Conservation (phyloP, 2,113 vertebrate species). For the Hippocampus comes region DNA sequence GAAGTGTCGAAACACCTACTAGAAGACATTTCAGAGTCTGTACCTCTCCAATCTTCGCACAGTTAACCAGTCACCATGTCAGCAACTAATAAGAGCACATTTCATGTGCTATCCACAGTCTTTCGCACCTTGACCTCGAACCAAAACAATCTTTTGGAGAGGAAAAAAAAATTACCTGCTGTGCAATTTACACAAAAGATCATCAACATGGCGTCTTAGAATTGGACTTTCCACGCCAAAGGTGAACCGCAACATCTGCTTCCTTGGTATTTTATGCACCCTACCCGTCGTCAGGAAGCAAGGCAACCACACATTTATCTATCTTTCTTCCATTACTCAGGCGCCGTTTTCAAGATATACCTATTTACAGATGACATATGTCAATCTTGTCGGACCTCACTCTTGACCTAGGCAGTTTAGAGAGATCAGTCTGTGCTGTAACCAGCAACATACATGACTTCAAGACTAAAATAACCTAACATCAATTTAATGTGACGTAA, state of each 20-base stretch:
- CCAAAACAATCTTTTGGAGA: not conserved
- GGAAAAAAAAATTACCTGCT: not conserved
- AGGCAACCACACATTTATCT: slow-evolving; percentile 21
- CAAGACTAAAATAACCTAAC: not conserved
- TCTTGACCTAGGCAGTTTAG: not conserved
- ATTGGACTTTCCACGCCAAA: not conserved
- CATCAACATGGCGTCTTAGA: not conserved
- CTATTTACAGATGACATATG: not conserved
- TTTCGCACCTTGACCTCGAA: slow-evolving; percentile 1
- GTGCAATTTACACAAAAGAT: not conserved
- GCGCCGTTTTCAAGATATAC: not conserved
- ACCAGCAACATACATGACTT: not conserved
- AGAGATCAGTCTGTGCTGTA: not conserved
- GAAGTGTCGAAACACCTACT: not conserved
- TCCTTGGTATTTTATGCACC: slow-evolving; percentile 12
- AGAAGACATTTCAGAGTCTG: not conserved
- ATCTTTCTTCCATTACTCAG: slow-evolving; percentile 9
- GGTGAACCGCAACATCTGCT: slow-evolving; percentile 1
- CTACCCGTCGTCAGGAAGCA: slow-evolving; percentile 5
- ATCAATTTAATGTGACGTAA: not conserved
- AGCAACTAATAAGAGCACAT: not conserved
- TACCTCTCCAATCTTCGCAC: slow-evolving; percentile 5
- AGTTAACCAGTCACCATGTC: slow-evolving; percentile 22
- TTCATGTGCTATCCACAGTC: not conserved
- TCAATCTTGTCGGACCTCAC: not conserved